phyloP scores from a whole-genome alignment of 2,888 invertebrate genomes.

The Caenorhabditis plicata region DNA sequence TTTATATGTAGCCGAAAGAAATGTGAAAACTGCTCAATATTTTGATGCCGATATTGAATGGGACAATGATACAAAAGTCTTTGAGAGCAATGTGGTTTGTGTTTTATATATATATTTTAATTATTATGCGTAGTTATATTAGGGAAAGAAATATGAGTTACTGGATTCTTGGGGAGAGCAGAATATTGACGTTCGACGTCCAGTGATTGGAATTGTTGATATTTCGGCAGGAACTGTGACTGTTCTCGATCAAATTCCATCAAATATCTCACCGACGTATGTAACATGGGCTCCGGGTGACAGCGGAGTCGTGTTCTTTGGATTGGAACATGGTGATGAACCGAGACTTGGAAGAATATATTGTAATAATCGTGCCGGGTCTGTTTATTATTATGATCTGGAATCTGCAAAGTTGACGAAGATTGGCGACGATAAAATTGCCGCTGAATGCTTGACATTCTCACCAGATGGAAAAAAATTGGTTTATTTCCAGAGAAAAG shows the following conservation, averaged over 20 bases:
- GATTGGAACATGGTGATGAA: constrained; percentile 43
- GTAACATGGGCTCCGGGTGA: constrained; percentile 62
- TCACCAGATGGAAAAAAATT: constrained; percentile 49
- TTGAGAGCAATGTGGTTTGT: constrained; percentile 46
- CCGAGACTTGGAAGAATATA: constrained; percentile 56
- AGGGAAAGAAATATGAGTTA: constrained; percentile 60
- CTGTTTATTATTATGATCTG: constrained; percentile 55
- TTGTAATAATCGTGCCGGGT: constrained; percentile 56
- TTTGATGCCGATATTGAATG: constrained; percentile 62
- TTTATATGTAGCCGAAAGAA: constrained; percentile 59
- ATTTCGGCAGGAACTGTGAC: constrained; percentile 47
- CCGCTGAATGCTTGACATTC: constrained; percentile 44
- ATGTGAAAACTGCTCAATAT: constrained; percentile 48
- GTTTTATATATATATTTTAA: background rate
- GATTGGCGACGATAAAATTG: constrained; percentile 29
- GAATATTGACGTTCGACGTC: constrained; percentile 49
- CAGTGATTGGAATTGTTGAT: constrained; percentile 59
- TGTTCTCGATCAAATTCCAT: constrained; percentile 46
- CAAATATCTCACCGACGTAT: constrained; percentile 47
- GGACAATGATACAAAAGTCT: constrained; percentile 56
- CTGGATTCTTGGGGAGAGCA: constrained; percentile 62
- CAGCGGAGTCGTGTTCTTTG: constrained; percentile 61
- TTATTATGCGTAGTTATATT: too few species aligned
- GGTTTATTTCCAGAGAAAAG: constrained; percentile 40
- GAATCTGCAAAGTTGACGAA: constrained; percentile 32